These are phyloP conservation scores for Rhinatrema bivittatum DNA, from an alignment of 2,797 vertebrate species.

Conservation along the genomic window DNA sequence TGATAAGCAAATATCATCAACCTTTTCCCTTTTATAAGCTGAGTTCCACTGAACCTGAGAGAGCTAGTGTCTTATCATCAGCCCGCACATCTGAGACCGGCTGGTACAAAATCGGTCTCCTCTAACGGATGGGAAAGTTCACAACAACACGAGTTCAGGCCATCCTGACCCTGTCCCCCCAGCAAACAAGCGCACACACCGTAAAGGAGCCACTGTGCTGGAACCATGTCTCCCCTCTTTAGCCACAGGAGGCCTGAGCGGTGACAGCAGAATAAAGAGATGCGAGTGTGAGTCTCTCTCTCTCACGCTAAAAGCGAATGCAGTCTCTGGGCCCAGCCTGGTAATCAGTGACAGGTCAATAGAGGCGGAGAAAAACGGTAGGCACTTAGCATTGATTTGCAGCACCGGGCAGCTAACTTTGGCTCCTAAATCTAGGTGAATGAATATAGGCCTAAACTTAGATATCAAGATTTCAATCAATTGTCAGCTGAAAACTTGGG, in stretches of 20 bases:
- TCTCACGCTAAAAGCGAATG: background rate
- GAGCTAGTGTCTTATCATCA: background rate
- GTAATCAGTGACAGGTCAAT: background rate
- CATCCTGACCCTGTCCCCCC: background rate
- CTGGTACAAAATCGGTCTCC: background rate
- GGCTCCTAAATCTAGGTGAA: no score
- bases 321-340: background rate
- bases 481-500: no score
- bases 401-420: no score
- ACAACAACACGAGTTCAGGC: background rate
- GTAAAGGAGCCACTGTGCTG: background rate
- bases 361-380: background rate
- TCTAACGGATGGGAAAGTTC: accelerated
- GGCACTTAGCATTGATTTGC: no score
- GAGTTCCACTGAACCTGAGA: background rate
- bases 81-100: background rate
- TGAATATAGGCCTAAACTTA: no score
- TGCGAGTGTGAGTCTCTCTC: no score
- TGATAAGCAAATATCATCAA: background rate
- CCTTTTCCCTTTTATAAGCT: background rate
- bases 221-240: background rate
- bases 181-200: background rate
- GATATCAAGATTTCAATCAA: no score
- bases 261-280: constrained; percentile 1
- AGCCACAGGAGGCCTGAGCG: background rate